Base-by-base conservation (phyloP, 2,888 invertebrate genomes). In the Dicranocentrus wangi region DNA sequence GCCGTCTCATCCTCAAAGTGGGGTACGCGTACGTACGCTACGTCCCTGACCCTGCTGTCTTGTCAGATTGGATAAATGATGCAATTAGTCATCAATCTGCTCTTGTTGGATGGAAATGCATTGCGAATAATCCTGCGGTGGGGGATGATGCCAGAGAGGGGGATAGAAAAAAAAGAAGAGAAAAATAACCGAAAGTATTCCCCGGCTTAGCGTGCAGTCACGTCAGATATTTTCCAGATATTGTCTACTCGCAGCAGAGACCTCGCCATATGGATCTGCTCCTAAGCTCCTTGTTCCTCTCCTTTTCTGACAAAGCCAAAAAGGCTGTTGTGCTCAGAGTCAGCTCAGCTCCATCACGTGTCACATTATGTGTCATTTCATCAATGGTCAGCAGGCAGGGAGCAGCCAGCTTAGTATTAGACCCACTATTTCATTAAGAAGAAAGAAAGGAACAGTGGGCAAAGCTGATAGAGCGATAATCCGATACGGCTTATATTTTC, bases 1-100 rank as follows among this genome's bases (percentile, higher is more conserved):
- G n/a, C n/a, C n/a, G n/a, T n/a, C n/a, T n/a, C n/a, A n/a, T n/a
- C n/a, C n/a, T n/a, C n/a, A n/a, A n/a, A n/a, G n/a, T n/a, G n/a
- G n/a, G n/a, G n/a, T n/a, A n/a, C n/a, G n/a, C n/a, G n/a, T n/a
- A n/a, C n/a, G n/a, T n/a, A n/a, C n/a, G n/a, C n/a, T n/a, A n/a
- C n/a, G 76, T 61, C 51, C n/a, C 71, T 73, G 69, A 77, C 76
- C 69, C 69, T 78, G 80, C 83, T 72, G 72, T 81, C 83, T 81
- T 85, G 85, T 85, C 85, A 84, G 83, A 77, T 75, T 65, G 83
- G 84, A 85, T 84, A 83, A 83, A 84, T 84, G 83, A 82, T 82
- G 84, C 82, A 85, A 85, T 85, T 85, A 85, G 85, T 85, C 85
- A 85, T 84, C 82, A 82, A 81, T 81, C 82, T 81, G 76, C 78